Evolutionary conservation across 2,888 invertebrate genomes (phyloP).

Genomic region (Chalcis sispes): DNA sequence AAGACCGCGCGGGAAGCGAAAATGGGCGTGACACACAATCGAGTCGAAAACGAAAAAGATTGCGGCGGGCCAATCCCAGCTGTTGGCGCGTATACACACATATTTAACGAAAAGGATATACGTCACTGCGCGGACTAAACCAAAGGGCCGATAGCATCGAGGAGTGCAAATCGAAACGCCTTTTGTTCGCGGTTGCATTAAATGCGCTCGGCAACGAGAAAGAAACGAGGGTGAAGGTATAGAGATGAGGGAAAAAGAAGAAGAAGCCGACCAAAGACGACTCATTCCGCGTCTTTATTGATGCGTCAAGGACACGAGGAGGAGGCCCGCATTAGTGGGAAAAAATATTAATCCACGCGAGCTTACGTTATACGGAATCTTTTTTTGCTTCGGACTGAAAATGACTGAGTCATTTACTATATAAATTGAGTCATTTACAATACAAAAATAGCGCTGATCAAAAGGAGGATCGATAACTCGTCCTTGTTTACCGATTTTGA

Average conservation of each 20-base stretch:
- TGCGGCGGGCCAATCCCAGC: not conserved
- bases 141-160: not conserved
- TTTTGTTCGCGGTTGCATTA: not conserved
- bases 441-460: no score
- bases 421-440: not conserved
- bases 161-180: not conserved
- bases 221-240: not conserved
- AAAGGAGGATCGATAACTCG: no score
- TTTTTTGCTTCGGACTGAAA: not conserved
- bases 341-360: not conserved
- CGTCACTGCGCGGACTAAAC: no score
- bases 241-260: not conserved
- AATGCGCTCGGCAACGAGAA: not conserved
- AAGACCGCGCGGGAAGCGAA: conserved; percentile 14
- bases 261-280: not conserved
- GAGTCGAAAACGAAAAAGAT: not conserved
- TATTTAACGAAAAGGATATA: conserved; percentile 16
- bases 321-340: not conserved
- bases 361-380: not conserved
- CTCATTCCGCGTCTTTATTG: not conserved
- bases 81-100: conserved; percentile 10
- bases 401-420: not conserved
- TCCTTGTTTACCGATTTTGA: no score
- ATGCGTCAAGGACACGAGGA: not conserved
- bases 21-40: conserved; percentile 6